These are phyloP conservation scores for Mungos mungo DNA, from an alignment of 2,113 vertebrate genomes.

Conservation along the genomic window DNA sequence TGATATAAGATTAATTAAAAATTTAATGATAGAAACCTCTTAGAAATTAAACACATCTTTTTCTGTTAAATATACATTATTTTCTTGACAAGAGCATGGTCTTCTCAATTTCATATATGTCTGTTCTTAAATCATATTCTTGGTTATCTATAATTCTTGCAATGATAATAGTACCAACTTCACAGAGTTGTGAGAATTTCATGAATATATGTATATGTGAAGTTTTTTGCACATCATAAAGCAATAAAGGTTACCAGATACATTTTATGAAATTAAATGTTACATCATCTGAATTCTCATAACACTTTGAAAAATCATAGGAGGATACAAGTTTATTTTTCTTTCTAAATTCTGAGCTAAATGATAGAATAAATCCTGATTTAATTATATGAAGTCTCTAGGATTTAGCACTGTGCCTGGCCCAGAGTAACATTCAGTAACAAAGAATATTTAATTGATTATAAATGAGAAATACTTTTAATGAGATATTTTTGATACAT, in stretches of 20 bases:
- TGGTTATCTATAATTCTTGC: not conserved
- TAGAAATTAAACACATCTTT: not conserved
- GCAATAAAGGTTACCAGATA: not conserved
- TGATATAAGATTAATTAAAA: not conserved
- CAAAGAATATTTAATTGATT: not conserved
- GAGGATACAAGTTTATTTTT: not conserved
- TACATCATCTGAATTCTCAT: not conserved
- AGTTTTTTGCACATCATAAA: not conserved
- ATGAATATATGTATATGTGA: not conserved
- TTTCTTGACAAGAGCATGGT: not conserved
- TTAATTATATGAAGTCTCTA: not conserved
- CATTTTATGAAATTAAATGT: slow-evolving; percentile 48
- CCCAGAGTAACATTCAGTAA: not conserved
- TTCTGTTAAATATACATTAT: slow-evolving; percentile 1
- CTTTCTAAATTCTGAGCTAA: not conserved
- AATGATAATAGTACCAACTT: not conserved
- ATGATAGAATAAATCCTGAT: not conserved
- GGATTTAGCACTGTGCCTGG: not conserved
- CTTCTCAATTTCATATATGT: not conserved
- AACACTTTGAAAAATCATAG: not conserved
- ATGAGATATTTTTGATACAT: not conserved
- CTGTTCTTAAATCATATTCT: not conserved
- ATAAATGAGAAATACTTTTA: slow-evolving; percentile 15
- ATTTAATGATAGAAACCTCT: not conserved
- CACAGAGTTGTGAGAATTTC: not conserved